These are phyloP conservation scores for Pachypanchax playfairii DNA, from an alignment of 2,113 vertebrate genomes.

Conservation along the genomic window DNA sequence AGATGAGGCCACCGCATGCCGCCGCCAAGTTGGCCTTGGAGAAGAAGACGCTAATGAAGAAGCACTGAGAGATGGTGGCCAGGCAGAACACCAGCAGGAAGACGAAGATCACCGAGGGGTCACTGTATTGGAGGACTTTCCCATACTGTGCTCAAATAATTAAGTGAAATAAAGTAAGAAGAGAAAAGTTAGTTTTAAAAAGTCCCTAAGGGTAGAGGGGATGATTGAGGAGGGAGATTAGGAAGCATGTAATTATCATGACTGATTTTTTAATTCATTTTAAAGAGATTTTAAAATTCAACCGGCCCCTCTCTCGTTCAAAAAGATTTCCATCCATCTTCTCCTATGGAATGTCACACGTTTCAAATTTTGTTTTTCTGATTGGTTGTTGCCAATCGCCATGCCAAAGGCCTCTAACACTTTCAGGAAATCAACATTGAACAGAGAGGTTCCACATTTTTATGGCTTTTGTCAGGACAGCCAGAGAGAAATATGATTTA, in stretches of 20 bases:
- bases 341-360: neutral
- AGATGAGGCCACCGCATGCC: constrained; percentile 95
- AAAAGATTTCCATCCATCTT: neutral
- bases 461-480: neutral
- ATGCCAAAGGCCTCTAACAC: neutral
- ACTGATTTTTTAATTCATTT: constrained; percentile 30
- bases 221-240: neutral
- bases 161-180: neutral
- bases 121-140: constrained; percentile 92
- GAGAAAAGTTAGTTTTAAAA: neutral
- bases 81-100: constrained; percentile 91
- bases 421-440: neutral
- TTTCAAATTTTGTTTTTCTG: neutral
- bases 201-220: neutral
- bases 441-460: neutral
- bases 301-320: neutral
- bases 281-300: neutral
- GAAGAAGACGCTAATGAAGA: constrained; percentile 96
- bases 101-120: constrained; percentile 91
- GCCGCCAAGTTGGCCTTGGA: constrained; percentile 95
- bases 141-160: constrained; percentile 81
- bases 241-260: constrained; percentile 29
- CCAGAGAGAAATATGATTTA: constrained; percentile 36
- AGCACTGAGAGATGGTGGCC: constrained; percentile 93
- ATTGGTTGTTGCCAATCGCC: neutral